Evolutionary conservation across 2,888 invertebrate genomes (phyloP).

Genomic region (Latrodectus elegans): DNA sequence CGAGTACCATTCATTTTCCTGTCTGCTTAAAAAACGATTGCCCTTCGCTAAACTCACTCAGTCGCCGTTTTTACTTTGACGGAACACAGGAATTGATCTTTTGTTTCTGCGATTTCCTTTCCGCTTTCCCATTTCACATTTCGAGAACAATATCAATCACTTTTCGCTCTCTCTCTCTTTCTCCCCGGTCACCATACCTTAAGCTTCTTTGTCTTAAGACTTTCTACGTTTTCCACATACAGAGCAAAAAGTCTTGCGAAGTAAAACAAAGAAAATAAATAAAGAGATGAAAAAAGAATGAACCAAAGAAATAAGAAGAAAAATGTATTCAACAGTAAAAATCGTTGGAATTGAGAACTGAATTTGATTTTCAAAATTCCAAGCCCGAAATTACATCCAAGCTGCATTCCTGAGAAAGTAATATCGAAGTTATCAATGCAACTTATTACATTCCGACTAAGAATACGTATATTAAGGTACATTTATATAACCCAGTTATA

Average conservation of each 20-base stretch:
- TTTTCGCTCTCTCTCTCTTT: not conserved
- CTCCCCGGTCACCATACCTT: too few species aligned
- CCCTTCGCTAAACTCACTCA: slow-evolving; percentile 8
- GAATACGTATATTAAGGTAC: too few species aligned
- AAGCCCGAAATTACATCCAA: not conserved
- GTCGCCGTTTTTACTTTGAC: slow-evolving; percentile 31
- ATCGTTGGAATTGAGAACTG: not conserved
- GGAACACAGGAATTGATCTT: slow-evolving; percentile 26
- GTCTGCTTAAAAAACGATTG: slow-evolving; percentile 55
- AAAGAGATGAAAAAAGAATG: not conserved
- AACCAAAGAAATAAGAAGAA: not conserved
- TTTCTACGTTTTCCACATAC: not conserved
- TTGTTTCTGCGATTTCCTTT: slow-evolving; percentile 3
- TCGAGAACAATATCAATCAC: slow-evolving; percentile 52
- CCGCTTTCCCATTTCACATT: slow-evolving; percentile 12
- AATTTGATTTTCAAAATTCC: slow-evolving; percentile 2
- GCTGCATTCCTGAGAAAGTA: not conserved
- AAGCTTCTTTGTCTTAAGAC: too few species aligned
- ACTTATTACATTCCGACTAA: too few species aligned
- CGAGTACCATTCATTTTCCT: slow-evolving; percentile 53
- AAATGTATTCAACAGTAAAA: not conserved
- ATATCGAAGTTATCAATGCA: not conserved
- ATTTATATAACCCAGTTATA: too few species aligned
- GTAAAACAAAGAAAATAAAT: not conserved
- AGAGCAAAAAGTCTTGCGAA: not conserved